These are phyloP conservation scores for Fulica atra DNA, from an alignment of 2,113 vertebrate genomes.

Conservation along the genomic window DNA sequence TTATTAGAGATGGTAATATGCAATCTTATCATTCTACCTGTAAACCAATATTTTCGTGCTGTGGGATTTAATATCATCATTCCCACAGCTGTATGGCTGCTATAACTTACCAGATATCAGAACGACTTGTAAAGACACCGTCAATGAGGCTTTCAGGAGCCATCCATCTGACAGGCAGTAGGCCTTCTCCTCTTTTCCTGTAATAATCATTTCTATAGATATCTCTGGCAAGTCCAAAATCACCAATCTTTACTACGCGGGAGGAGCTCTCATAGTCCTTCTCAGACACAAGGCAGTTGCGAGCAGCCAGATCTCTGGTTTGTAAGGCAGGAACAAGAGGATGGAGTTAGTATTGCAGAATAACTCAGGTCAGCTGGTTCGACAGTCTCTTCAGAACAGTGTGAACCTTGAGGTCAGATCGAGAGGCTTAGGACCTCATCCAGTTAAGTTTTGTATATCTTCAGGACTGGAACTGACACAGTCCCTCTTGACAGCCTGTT, in stretches of 20 bases:
- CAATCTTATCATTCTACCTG: not conserved
- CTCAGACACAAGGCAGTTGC: slow-evolving; percentile 83
- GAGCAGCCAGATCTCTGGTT: slow-evolving; percentile 79
- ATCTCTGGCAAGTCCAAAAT: slow-evolving; percentile 82
- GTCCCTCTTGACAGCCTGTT: not conserved
- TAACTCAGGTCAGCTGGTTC: not conserved
- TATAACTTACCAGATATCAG: slow-evolving; percentile 80
- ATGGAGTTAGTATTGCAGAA: not conserved
- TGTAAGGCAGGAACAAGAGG: not conserved
- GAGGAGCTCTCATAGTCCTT: slow-evolving; percentile 65
- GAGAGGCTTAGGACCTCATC: not conserved
- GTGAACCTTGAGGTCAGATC: not conserved
- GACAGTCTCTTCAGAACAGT: not conserved
- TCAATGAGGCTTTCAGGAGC: slow-evolving; percentile 81
- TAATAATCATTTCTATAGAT: slow-evolving; percentile 85
- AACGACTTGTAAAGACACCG: slow-evolving; percentile 79
- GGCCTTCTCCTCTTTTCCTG: slow-evolving; percentile 80
- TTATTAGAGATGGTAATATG: not conserved
- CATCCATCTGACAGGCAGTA: slow-evolving; percentile 84
- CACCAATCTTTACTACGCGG: slow-evolving; percentile 77
- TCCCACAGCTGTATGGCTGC: not conserved
- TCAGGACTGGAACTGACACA: not conserved
- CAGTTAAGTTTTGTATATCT: not conserved
- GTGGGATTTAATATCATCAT: not conserved
- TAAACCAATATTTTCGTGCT: not conserved